Evolutionary conservation across 1,140 invertebrate genomes (phyloP).

Genomic region (Micrasema minimum): DNA sequence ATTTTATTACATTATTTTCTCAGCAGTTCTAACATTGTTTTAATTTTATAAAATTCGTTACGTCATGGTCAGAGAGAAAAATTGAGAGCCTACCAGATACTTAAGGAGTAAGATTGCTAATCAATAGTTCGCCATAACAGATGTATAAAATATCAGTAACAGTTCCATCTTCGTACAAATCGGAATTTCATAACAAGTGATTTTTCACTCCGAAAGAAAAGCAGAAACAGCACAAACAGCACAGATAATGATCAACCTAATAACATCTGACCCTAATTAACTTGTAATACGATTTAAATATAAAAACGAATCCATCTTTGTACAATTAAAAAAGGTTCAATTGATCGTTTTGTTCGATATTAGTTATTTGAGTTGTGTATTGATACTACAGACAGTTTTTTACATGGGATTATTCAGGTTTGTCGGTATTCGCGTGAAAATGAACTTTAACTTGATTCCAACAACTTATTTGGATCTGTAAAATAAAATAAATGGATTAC

Average conservation of each 20-base stretch:
- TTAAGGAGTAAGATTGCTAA: neutral
- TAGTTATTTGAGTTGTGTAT: conserved; percentile 39
- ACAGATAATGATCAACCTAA: conserved; percentile 47
- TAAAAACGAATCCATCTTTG: conserved; percentile 48
- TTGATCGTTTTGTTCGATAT: conserved; percentile 43
- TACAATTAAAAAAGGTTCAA: conserved; percentile 49
- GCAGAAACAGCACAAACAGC: conserved; percentile 23
- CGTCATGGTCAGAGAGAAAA: too few species aligned
- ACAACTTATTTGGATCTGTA: too few species aligned
- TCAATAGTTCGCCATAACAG: conserved; percentile 3
- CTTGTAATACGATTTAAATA: conserved; percentile 51
- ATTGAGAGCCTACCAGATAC: neutral
- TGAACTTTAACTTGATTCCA: too few species aligned
- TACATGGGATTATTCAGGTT: too few species aligned
- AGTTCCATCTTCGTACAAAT: conserved; percentile 16
- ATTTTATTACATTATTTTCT: too few species aligned
- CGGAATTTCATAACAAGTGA: conserved; percentile 43
- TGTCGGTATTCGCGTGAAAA: too few species aligned
- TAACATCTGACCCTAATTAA: conserved; percentile 54
- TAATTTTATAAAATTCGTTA: too few species aligned
- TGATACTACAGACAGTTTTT: too few species aligned
- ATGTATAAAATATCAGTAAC: conserved; percentile 10
- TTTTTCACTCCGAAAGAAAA: conserved; percentile 46
- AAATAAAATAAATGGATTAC: too few species aligned
- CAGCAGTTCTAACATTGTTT: too few species aligned